phyloP scores from a whole-genome alignment of 2,797 vertebrate genomes.

The Discoglossus pictus region DNA sequence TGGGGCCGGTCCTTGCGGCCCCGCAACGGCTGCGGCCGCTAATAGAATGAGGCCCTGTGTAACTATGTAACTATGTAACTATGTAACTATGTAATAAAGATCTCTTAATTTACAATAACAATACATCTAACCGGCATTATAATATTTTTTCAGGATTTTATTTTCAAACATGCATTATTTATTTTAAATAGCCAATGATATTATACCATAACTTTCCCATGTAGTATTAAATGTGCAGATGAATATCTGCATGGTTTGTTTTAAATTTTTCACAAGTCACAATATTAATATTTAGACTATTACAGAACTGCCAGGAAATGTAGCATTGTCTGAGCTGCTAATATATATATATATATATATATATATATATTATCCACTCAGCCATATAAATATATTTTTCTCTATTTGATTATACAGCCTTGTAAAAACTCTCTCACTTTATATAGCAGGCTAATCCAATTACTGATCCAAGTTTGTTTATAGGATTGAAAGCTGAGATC shows the following conservation, averaged over 20 bases:
- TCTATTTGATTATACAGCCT: slow-evolving; percentile 17
- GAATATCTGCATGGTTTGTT: not conserved
- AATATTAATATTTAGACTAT: not conserved
- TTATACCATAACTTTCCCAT: slow-evolving; percentile 11
- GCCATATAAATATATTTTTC: slow-evolving; percentile 24
- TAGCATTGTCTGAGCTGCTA: not conserved
- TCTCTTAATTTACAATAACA: too few species aligned
- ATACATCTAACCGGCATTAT: too few species aligned
- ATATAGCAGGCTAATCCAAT: slow-evolving; percentile 33
- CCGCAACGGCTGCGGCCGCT: too few species aligned
- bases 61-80: too few species aligned
- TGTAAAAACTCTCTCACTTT: slow-evolving; percentile 16
- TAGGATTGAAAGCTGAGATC: slow-evolving; percentile 10
- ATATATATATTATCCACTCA: slow-evolving; percentile 18
- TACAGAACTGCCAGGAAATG: not conserved
- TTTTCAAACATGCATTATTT: too few species aligned
- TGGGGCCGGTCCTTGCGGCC: too few species aligned
- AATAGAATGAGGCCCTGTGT: too few species aligned
- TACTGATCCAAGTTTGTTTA: slow-evolving; percentile 28
- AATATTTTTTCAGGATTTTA: too few species aligned
- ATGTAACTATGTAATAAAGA: too few species aligned
- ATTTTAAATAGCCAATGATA: too few species aligned
- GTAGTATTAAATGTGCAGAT: not conserved
- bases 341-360: slow-evolving; percentile 17
- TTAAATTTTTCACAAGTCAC: not conserved